Conservation (phyloP, 2,113 vertebrate species). For the Alethe castanea region DNA sequence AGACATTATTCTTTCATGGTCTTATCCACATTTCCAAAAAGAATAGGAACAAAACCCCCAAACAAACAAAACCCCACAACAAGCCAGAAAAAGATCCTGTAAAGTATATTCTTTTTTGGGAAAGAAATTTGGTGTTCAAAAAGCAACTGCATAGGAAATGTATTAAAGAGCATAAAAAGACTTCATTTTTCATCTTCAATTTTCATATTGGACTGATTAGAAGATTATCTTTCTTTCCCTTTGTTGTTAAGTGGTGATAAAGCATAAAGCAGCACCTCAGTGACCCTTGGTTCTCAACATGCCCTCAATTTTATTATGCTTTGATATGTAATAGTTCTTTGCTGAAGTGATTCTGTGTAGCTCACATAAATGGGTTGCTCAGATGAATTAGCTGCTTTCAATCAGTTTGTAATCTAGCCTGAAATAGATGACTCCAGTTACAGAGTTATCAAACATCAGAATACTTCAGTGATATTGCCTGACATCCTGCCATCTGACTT, state of each 20-base stretch:
- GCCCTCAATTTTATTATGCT: neutral
- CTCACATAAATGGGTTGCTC: neutral
- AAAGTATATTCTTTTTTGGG: neutral
- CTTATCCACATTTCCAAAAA: neutral
- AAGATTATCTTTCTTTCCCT: neutral
- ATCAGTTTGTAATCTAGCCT: neutral
- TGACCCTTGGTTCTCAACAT: neutral
- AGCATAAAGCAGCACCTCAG: neutral
- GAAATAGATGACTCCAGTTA: neutral
- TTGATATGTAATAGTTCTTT: neutral
- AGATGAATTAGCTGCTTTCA: slow-evolving; percentile 9
- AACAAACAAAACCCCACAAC: accelerated
- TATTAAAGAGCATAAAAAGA: neutral
- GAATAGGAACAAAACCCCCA: neutral
- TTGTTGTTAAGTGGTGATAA: neutral
- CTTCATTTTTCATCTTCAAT: neutral
- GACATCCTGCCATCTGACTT: neutral
- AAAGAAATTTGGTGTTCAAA: neutral
- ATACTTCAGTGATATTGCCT: neutral
- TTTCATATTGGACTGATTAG: neutral
- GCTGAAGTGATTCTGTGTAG: neutral
- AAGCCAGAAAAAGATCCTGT: neutral
- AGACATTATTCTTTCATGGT: neutral
- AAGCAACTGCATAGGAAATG: neutral
- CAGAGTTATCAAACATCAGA: neutral